Evolutionary conservation across 2,888 invertebrate genomes (phyloP).

Genomic region (Drosophila mercatorum): DNA sequence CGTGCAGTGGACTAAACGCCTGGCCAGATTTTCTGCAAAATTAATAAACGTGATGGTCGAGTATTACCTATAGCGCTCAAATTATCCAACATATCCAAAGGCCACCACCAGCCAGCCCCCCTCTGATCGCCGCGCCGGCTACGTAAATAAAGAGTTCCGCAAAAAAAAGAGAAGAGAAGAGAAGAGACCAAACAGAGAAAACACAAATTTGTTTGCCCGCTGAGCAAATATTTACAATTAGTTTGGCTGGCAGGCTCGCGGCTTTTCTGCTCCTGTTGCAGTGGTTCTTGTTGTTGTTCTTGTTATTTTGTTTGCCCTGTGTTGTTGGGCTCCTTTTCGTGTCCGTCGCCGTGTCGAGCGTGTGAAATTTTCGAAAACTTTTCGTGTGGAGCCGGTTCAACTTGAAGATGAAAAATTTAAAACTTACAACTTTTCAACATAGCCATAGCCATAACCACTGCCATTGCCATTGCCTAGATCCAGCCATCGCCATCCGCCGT

Average conservation of each 20-base stretch:
- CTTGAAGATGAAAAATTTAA: constrained; percentile 34
- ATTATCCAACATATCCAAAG: constrained; percentile 34
- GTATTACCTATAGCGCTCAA: constrained; percentile 46
- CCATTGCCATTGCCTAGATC: constrained; percentile 10
- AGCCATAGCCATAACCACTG: neutral
- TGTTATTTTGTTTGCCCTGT: constrained; percentile 18
- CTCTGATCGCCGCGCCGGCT: neutral
- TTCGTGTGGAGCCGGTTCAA: constrained; percentile 14
- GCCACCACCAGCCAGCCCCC: neutral
- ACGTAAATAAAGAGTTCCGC: constrained; percentile 14
- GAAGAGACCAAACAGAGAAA: constrained; percentile 16
- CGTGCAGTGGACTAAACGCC: constrained; percentile 48
- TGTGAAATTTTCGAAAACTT: constrained; percentile 20
- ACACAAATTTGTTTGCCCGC: constrained; percentile 51
- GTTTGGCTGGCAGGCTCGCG: constrained; percentile 50
- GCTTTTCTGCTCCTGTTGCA: constrained; percentile 31
- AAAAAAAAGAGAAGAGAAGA: neutral
- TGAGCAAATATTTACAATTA: constrained; percentile 66
- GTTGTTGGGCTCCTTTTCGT: constrained; percentile 17
- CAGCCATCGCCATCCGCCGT: neutral
- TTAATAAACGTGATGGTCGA: constrained; percentile 56
- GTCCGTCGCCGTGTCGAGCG: constrained; percentile 23
- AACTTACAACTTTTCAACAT: constrained; percentile 9
- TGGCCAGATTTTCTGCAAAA: constrained; percentile 46
- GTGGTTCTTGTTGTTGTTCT: constrained; percentile 19